phyloP scores from a whole-genome alignment of 2,113 vertebrate species.

The Cromileptes altivelis region DNA sequence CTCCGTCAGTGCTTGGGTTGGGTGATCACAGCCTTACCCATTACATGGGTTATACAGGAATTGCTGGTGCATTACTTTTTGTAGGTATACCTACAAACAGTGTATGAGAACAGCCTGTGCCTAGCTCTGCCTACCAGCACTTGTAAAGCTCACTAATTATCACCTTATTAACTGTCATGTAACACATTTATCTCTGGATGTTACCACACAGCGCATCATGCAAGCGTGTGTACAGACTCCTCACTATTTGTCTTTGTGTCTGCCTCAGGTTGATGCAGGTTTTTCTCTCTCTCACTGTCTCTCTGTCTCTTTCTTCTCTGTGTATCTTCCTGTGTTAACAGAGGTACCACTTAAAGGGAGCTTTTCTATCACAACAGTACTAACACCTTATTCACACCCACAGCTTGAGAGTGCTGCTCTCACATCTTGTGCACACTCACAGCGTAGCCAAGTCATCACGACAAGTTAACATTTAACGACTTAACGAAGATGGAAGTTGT shows the following conservation, averaged over 20 bases:
- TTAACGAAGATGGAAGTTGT: conserved; percentile 44
- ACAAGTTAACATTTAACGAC: conserved; percentile 63
- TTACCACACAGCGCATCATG: not conserved
- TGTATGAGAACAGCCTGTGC: too few species aligned
- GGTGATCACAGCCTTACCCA: too few species aligned
- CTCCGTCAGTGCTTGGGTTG: too few species aligned
- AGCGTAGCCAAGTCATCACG: conserved; percentile 45
- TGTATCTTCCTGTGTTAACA: conserved; percentile 13
- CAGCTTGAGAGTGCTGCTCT: conserved; percentile 71
- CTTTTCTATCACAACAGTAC: conserved; percentile 57
- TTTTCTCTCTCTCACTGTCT: not conserved
- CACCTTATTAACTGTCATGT: not conserved
- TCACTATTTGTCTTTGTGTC: not conserved
- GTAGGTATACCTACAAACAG: too few species aligned
- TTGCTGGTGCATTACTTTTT: too few species aligned
- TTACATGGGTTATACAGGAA: too few species aligned
- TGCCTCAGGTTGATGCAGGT: not conserved
- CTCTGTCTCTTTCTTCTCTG: not conserved
- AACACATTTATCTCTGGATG: conserved; percentile 19
- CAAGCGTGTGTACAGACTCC: not conserved
- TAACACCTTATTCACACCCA: conserved; percentile 76
- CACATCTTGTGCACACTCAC: conserved; percentile 60
- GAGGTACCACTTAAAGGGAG: conserved; percentile 45
- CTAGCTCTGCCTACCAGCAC: not conserved
- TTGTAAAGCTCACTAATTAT: not conserved